Evolutionary conservation across 2,113 vertebrate genomes (phyloP).

Genomic region (Ctenomys sociabilis): DNA sequence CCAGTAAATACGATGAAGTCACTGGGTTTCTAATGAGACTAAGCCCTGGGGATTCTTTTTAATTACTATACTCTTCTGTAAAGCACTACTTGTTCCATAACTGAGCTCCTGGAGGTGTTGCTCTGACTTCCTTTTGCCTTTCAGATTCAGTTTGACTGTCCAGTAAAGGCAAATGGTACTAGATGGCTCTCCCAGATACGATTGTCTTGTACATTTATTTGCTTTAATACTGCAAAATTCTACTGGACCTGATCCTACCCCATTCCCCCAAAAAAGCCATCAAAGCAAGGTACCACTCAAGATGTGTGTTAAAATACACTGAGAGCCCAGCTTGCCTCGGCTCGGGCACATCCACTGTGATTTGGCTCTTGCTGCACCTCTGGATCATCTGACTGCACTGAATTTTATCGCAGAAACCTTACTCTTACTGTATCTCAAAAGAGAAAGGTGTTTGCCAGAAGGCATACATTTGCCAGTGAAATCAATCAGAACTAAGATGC

Average conservation of each 20-base stretch:
- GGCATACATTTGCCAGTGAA: not conserved
- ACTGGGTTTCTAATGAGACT: not conserved
- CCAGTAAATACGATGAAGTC: slow-evolving; percentile 21
- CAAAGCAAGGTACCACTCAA: not conserved
- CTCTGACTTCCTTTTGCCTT: not conserved
- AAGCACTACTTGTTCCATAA: not conserved
- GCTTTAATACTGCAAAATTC: not conserved
- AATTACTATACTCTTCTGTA: not conserved
- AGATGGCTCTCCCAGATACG: not conserved
- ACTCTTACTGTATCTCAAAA: not conserved
- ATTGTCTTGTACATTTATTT: not conserved
- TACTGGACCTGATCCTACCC: not conserved
- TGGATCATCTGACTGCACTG: not conserved
- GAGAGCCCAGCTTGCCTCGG: fast-evolving
- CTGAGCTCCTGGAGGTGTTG: not conserved
- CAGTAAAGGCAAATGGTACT: not conserved
- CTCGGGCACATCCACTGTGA: not conserved
- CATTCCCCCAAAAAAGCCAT: not conserved
- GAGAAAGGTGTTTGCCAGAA: not conserved
- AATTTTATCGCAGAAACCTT: too few relatives aligned
- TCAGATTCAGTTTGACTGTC: not conserved
- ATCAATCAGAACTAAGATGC: not conserved
- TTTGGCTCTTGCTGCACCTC: not conserved
- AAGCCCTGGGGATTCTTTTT: not conserved
- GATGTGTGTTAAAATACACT: fast-evolving